Evolutionary conservation across 2,113 vertebrate species (phyloP).

Genomic region (Lycaon pictus): DNA sequence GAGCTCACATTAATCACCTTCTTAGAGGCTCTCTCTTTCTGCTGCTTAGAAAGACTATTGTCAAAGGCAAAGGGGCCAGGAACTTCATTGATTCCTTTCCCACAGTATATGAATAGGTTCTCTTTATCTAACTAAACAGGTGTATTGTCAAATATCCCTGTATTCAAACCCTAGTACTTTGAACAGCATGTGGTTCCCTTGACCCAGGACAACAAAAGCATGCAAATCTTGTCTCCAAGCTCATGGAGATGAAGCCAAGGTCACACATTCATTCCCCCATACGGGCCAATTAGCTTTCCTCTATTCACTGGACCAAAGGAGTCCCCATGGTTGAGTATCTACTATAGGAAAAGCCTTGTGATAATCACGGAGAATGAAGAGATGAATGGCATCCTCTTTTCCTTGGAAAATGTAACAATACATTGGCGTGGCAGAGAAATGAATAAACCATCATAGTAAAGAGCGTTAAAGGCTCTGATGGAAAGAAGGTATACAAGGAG

Average conservation of each 20-base stretch:
- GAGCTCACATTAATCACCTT: conserved; percentile 70
- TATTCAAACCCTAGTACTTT: conserved; percentile 39
- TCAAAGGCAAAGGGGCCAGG: conserved; percentile 43
- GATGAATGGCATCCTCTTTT: background rate
- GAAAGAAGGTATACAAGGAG: background rate
- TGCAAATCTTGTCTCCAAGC: conserved; percentile 45
- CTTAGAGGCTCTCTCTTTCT: conserved; percentile 32
- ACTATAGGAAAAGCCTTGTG: background rate
- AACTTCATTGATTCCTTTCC: conserved; percentile 62
- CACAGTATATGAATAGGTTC: background rate
- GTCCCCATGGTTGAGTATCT: background rate
- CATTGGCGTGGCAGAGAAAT: background rate
- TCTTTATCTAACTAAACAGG: conserved; percentile 58
- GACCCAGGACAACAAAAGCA: conserved; percentile 68
- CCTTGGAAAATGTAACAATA: background rate
- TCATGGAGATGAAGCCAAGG: conserved; percentile 43
- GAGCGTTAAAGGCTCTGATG: background rate
- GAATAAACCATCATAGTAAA: conserved; percentile 10
- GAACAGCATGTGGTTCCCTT: conserved; percentile 42
- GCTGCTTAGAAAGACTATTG: conserved; percentile 49
- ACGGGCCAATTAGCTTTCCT: conserved; percentile 61
- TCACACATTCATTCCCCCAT: background rate
- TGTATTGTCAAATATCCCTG: background rate
- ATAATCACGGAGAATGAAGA: conserved; percentile 12
- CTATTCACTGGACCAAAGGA: conserved; percentile 45